Evolutionary conservation across 2,888 invertebrate species (phyloP), one percentile per base, ranked within the genome.

Genomic region (Phyllotreta striolata): DNA sequence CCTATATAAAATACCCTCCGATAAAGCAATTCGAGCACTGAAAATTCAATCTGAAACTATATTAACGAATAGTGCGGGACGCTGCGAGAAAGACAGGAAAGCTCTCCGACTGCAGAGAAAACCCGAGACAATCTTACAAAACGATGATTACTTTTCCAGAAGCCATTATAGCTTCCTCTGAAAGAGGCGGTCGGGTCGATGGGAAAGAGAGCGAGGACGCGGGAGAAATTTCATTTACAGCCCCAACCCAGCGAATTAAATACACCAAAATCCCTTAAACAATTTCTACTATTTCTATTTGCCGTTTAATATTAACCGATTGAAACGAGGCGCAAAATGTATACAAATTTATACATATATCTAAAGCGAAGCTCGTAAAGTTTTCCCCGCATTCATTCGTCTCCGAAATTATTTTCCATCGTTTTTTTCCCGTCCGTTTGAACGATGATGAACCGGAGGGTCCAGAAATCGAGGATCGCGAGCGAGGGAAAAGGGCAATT

Each of bases 401-500:
- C 24, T 24, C 4, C 24, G 1, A 4, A 1, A 24, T 24, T 24
- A 49, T 35, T 35, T 49, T 49, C 37, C n/a, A 49, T 49, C 3
- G 24, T 46, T 12, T 46, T 47, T 24, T 3, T 8, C 2, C 12
- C 24, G 13, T 12, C 7, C 47, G 3, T 40, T 13, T 57, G 7
- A 57, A 46, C 10, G 13, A 46, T 37, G 47, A 14, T 46, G n/a
- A 47, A 38, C 38, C 38, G 35, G 13, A 57, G 24, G 34, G 40
- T 39, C 3, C 6, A 24, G 39, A 10, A 57, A 58, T 58, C 6
- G 38, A 55, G 60, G 51, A n/a, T 58, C 51, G 58, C 62, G 51
- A 62, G 62, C 54, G 58, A 58, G 40, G 55, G 14, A 51, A 49
- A 44, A 24, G 34, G 62, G 55, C 49, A 62, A 54, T 65, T 65